Percentiles rank a stretch among this genome's conserved stretches.
Evolutionary conservation across 2,113 vertebrate genomes (phyloP).

Genomic region (Callipepla californica): DNA sequence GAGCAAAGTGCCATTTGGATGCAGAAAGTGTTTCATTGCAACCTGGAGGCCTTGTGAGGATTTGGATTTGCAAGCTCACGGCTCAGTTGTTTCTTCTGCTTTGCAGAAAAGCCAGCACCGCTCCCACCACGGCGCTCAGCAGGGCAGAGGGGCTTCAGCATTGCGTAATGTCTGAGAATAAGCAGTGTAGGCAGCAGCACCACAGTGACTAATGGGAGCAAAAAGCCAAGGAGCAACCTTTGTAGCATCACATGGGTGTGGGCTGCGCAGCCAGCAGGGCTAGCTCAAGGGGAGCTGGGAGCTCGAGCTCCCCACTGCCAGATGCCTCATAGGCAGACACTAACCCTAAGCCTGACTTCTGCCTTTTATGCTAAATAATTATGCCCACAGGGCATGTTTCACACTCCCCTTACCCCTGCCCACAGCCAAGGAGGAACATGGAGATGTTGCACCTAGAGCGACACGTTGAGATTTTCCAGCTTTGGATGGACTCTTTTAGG

Average conservation of each 20-base stretch:
- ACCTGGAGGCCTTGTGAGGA: fast-evolving
- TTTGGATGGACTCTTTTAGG: background rate
- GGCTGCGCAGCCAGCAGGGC: background rate
- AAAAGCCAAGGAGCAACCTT: background rate
- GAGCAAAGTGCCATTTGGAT: background rate
- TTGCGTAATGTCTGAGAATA: background rate
- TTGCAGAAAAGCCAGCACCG: background rate
- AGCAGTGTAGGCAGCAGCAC: fast-evolving
- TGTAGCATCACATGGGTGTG: background rate
- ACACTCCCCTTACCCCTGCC: background rate
- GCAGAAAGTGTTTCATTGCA: slow-evolving; percentile 1
- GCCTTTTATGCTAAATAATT: background rate
- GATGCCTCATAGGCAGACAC: too few relatives aligned
- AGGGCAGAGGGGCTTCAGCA: fast-evolving
- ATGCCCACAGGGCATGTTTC: background rate
- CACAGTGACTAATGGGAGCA: background rate
- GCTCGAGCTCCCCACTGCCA: background rate
- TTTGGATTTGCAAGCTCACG: fast-evolving
- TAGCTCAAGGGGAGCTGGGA: background rate
- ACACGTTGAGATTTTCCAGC: background rate
- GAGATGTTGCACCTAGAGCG: background rate
- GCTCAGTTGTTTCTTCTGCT: background rate
- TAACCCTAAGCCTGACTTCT: background rate
- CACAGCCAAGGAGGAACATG: background rate
- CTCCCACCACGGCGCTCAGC: background rate